Evolutionary conservation across 2,888 invertebrate species (phyloP).

Genomic region (Theodoxus fluviatilis): DNA sequence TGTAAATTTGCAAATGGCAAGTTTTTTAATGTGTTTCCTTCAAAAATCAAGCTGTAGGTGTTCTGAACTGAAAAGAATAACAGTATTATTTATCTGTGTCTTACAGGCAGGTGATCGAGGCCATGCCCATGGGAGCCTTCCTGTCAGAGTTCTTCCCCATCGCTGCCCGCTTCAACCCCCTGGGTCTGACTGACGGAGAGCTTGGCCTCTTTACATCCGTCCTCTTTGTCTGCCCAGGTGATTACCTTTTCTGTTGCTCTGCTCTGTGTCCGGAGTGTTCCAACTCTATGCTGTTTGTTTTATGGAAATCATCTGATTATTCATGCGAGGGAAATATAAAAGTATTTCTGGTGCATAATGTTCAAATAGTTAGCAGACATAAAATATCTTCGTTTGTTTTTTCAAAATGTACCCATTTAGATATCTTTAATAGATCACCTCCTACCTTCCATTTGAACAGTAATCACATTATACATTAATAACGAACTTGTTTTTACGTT

Average conservation of each 20-base stretch:
- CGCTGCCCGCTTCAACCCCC: slow-evolving; percentile 65
- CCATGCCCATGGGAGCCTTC: slow-evolving; percentile 60
- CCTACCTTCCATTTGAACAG: background rate
- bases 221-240: slow-evolving; percentile 63
- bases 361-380: background rate
- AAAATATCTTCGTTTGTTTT: too few relatives aligned
- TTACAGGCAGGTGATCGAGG: slow-evolving; percentile 48
- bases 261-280: too few relatives aligned
- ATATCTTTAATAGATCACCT: too few relatives aligned
- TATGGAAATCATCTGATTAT: too few relatives aligned
- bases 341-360: background rate
- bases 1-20: background rate
- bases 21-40: background rate
- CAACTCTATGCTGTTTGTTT: too few relatives aligned
- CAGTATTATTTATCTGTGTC: background rate
- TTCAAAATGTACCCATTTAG: too few relatives aligned
- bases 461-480: background rate
- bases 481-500: background rate
- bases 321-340: background rate
- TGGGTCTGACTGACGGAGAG: slow-evolving; percentile 54
- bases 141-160: slow-evolving; percentile 71
- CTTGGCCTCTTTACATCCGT: slow-evolving; percentile 60
- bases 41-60: too few relatives aligned
- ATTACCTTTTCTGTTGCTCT: slow-evolving; percentile 25
- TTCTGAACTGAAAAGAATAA: too few relatives aligned